Percentiles rank a stretch among this genome's conserved stretches.
Conservation (phyloP, 2,113 vertebrate species). For the Fulica atra region DNA sequence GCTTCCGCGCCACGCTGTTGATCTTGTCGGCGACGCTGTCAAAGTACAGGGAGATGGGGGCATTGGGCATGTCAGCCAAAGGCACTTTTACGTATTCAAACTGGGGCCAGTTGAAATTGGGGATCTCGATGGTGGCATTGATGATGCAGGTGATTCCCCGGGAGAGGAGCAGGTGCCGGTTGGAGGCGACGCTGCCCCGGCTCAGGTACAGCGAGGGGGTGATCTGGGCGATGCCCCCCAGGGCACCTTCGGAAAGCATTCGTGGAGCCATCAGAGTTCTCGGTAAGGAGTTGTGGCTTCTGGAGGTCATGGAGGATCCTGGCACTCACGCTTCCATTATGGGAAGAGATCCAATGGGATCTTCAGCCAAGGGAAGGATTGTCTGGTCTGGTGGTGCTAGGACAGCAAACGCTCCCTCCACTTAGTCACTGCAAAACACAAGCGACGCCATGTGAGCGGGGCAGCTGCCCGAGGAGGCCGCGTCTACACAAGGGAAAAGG, state of each 20-base stretch:
- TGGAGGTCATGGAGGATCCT: conserved; percentile 86
- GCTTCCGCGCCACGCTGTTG: conserved; percentile 92
- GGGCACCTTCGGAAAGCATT: conserved; percentile 84
- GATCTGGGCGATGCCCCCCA: conserved; percentile 95
- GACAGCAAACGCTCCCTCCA: not conserved
- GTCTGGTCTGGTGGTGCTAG: not conserved
- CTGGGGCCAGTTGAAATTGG: conserved; percentile 97
- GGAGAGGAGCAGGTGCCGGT: conserved; percentile 91
- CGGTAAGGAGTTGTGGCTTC: conserved; percentile 89
- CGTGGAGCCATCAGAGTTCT: conserved; percentile 86
- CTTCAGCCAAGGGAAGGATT: not conserved
- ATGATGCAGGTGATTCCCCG: conserved; percentile 96
- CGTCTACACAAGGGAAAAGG: not conserved
- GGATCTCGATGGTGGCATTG: conserved; percentile 96
- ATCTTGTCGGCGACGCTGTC: conserved; percentile 96
- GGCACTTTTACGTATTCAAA: conserved; percentile 97
- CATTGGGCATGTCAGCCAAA: conserved; percentile 93
- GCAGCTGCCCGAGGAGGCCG: not conserved
- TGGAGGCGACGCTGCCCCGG: conserved; percentile 93
- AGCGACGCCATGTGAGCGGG: not conserved
- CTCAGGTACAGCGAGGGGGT: conserved; percentile 94
- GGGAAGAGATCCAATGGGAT: conserved; percentile 29
- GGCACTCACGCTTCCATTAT: conserved; percentile 73
- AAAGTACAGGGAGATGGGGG: conserved; percentile 94
- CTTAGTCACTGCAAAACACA: conserved; percentile 70